These are phyloP conservation scores for Rhinogobius similis DNA, from an alignment of 2,113 vertebrate species.

Conservation along the genomic window DNA sequence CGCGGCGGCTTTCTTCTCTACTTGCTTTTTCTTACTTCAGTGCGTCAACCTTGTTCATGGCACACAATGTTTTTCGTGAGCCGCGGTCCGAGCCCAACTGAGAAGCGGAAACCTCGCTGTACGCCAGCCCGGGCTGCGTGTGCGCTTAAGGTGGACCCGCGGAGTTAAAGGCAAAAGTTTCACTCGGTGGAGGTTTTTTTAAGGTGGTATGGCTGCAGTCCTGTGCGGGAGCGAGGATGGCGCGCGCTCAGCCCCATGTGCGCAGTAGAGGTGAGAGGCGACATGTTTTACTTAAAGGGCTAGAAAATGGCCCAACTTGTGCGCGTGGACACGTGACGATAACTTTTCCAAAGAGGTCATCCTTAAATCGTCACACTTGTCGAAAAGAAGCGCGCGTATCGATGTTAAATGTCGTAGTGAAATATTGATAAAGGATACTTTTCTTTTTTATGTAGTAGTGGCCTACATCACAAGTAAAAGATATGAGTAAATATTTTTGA, in stretches of 20 bases:
- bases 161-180: constrained; percentile 64
- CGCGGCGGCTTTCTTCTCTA: constrained; percentile 53
- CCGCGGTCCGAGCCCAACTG: constrained; percentile 79
- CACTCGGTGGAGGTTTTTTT: constrained; percentile 64
- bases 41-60: constrained; percentile 71
- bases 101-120: constrained; percentile 81
- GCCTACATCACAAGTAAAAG: neutral
- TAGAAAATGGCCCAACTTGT: neutral
- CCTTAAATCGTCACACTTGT: constrained; percentile 1
- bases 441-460: neutral
- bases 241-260: constrained; percentile 33
- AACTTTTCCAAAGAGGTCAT: neutral
- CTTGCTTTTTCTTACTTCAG: constrained; percentile 57
- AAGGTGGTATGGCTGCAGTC: constrained; percentile 72
- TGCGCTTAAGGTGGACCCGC: constrained; percentile 83
- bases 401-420: neutral
- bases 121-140: constrained; percentile 79
- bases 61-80: constrained; percentile 75
- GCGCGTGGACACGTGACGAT: neutral
- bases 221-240: constrained; percentile 28
- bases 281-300: neutral
- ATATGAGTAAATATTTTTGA: neutral
- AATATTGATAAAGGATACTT: neutral
- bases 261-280: constrained; percentile 14
- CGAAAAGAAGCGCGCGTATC: neutral